Percentiles rank a stretch among this genome's conserved stretches.
phyloP scores from a whole-genome alignment of 2,797 vertebrate species.

The Lithobates sylvaticus region DNA sequence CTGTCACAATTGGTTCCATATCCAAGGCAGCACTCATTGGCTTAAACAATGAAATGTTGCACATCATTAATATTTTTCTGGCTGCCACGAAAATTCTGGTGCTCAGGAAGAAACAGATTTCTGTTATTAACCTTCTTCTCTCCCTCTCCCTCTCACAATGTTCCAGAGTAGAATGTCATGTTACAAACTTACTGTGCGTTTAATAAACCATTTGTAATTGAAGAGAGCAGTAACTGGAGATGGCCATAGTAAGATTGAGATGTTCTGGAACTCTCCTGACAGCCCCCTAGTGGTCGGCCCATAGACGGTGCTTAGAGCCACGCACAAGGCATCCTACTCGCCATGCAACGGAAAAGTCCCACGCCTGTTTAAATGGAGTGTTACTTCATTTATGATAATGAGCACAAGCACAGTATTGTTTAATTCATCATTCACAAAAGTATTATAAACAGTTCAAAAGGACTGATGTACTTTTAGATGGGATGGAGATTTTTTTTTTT shows the following conservation, averaged over 20 bases:
- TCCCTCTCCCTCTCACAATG: slow-evolving; percentile 3
- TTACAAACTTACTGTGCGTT: slow-evolving; percentile 43
- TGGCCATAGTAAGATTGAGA: slow-evolving; percentile 40
- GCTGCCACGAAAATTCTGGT: slow-evolving; percentile 31
- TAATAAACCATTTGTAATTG: slow-evolving; percentile 56
- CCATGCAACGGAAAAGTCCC: slow-evolving; percentile 48
- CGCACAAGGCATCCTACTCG: slow-evolving; percentile 12
- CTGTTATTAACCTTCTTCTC: slow-evolving; percentile 36
- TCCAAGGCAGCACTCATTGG: slow-evolving; percentile 46
- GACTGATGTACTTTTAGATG: slow-evolving; percentile 71
- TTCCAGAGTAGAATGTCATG: slow-evolving; percentile 49
- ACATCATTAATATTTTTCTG: slow-evolving; percentile 55
- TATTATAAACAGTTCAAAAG: slow-evolving; percentile 69
- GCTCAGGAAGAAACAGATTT: slow-evolving; percentile 57
- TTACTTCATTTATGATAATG: slow-evolving; percentile 75
- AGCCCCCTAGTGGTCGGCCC: slow-evolving; percentile 68
- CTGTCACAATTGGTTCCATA: slow-evolving; percentile 53
- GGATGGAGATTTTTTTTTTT: slow-evolving; percentile 68
- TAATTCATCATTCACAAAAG: slow-evolving; percentile 70
- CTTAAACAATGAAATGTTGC: slow-evolving; percentile 55
- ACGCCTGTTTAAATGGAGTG: slow-evolving; percentile 69
- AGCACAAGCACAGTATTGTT: slow-evolving; percentile 69
- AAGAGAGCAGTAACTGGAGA: slow-evolving; percentile 29
- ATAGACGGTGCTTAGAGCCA: slow-evolving; percentile 51
- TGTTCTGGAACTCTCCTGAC: slow-evolving; percentile 48